Evolutionary conservation across 2,113 vertebrate genomes (phyloP).

Genomic region (Notarius lentiginosus): DNA sequence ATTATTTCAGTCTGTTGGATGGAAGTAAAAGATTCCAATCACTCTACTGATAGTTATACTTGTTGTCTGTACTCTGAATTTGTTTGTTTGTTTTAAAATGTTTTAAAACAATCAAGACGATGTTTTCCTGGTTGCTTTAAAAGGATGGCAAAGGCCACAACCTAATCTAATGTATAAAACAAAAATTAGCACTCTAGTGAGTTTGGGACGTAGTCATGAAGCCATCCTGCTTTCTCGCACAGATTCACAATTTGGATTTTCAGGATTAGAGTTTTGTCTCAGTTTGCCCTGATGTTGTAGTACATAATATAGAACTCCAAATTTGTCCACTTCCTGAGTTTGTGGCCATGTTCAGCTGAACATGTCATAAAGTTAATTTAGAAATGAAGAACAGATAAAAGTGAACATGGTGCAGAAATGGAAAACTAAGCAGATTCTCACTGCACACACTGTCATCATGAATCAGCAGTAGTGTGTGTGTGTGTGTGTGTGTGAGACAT

Average conservation of each 20-base stretch:
- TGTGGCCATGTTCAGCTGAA: not conserved
- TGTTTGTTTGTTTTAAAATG: not conserved
- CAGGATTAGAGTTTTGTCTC: not conserved
- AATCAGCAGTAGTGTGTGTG: slow-evolving; percentile 24
- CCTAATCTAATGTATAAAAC: not conserved
- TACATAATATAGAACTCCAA: not conserved
- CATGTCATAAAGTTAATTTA: not conserved
- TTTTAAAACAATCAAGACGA: not conserved
- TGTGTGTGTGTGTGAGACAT: slow-evolving; percentile 9
- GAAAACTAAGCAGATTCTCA: not conserved
- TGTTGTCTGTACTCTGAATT: not conserved
- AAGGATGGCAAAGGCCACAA: not conserved
- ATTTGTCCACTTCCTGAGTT: not conserved
- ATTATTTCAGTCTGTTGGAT: not conserved
- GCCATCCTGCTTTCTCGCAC: not conserved
- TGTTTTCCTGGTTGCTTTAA: not conserved
- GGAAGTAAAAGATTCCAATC: not conserved
- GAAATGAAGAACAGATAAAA: slow-evolving; percentile 2
- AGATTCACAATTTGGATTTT: not conserved
- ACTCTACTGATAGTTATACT: not conserved
- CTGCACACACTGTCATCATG: slow-evolving; percentile 26
- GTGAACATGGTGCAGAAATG: not conserved
- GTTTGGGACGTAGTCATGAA: not conserved
- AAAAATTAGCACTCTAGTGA: not conserved
- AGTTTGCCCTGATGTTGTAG: not conserved